Base-by-base conservation (phyloP, 1,140 invertebrate genomes). In the Antheraea pernyi region DNA sequence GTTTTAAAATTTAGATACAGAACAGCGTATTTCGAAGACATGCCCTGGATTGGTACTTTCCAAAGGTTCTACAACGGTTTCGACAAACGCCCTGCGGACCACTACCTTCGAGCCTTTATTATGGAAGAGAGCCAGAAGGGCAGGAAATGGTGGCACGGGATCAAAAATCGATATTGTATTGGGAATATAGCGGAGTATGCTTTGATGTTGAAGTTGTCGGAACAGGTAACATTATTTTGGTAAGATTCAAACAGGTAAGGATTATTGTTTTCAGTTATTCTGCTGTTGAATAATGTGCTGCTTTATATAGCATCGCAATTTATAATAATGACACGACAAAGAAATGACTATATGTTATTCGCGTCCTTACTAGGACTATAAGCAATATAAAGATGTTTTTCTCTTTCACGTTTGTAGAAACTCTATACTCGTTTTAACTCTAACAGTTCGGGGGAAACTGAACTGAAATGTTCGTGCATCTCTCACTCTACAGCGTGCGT, bases 51-150 rank as follows among this genome's bases (percentile, higher is more conserved):
- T 8, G 98, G 98, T 0, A 97, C 97, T 0, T 99, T 99, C 81
- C 97, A 97, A 13, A 97, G 97, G 84, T 94, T 97, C 19, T 94
- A 98, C 78, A 96, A 97, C 73, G 98, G 98, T 6, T 99, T 99
- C 86, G 93, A 95, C 19, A 75, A 91, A 0, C 94, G 95, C 73
- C 98, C 98, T 0, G 97, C 97, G 0, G 96, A 99, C 91, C 98
- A 98, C 92, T 99, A 98, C 81, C 95, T 98, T 93, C 92, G 97
- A 59, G 95, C 97, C 0, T 82, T 88, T 30, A 98, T 95, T 84
- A 97, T 96, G 81, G 86, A 95, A 67, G 91, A 93, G 69, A 91
- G 93, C 6, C 83, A 91, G 2, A 76, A 91, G 2, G 86, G 90
- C 16, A 19, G 9, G 78, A 95, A 76, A 87, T 84, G 73, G 88